Evolutionary conservation across 2,888 invertebrate genomes (phyloP).

Genomic region (Biston stratarius): DNA sequence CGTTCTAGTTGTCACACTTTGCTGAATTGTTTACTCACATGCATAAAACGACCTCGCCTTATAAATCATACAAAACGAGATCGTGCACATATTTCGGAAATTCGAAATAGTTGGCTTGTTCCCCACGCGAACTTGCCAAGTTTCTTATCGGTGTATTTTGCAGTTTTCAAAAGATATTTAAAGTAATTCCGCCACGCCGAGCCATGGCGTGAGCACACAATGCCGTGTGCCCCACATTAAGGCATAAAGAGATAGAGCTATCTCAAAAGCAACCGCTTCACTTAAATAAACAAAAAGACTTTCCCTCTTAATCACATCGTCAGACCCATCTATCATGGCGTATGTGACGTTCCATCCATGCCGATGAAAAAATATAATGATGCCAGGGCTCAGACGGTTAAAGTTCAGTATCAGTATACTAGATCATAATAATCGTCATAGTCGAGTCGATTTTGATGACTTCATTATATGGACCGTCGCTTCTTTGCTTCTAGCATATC

Average conservation of each 20-base stretch:
- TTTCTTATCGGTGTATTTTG: conserved; percentile 42
- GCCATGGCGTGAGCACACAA: conserved; percentile 61
- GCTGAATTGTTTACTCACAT: not conserved
- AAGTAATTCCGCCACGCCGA: conserved; percentile 41
- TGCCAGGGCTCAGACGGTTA: conserved; percentile 21
- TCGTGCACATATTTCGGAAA: conserved; percentile 38
- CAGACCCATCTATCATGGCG: conserved; percentile 51
- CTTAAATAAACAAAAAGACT: conserved; percentile 59
- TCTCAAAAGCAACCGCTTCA: conserved; percentile 52
- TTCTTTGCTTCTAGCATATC: conserved; percentile 21
- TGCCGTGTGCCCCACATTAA: conserved; percentile 60
- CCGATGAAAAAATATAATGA: conserved; percentile 46
- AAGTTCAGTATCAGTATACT: conserved; percentile 32
- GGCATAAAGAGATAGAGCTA: conserved; percentile 54
- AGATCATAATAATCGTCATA: conserved; percentile 34
- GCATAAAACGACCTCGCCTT: not conserved
- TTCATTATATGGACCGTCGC: conserved; percentile 17
- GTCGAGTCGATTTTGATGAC: conserved; percentile 23
- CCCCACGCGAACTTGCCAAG: conserved; percentile 41
- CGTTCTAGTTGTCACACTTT: not conserved
- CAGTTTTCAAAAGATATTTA: conserved; percentile 53
- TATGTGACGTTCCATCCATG: conserved; percentile 42
- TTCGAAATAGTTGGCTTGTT: conserved; percentile 28
- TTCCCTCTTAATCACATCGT: conserved; percentile 56
- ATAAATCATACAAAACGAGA: conserved; percentile 24